A percentile compares a stretch with the other conserved stretches of the same genome.
Conservation (phyloP, 2,113 vertebrate species). For the Orthonyx spaldingii region DNA sequence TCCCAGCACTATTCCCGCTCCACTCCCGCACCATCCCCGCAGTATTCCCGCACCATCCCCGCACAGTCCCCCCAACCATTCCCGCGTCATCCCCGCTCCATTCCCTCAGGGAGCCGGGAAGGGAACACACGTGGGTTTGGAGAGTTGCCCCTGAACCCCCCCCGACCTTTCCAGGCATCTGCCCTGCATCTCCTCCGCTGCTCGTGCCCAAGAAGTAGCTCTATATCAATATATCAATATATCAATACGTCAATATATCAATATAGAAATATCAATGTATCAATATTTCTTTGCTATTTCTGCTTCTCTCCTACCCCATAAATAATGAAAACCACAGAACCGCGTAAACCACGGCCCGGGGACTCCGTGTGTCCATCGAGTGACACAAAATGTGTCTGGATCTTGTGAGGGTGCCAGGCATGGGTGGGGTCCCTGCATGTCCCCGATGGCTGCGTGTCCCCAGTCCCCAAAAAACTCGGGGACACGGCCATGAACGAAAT, state of each 20-base stretch:
- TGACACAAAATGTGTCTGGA: background rate
- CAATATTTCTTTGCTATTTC: background rate
- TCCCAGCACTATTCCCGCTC: no score
- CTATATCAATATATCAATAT: background rate
- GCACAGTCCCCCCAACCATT: no score
- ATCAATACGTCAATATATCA: background rate
- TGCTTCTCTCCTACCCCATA: background rate
- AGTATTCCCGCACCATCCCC: no score
- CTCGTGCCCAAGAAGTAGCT: background rate
- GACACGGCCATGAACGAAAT: background rate
- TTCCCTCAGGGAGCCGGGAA: background rate
- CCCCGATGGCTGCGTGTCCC: background rate
- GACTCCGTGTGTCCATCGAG: background rate
- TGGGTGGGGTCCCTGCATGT: rapidly evolving
- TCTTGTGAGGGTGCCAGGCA: background rate
- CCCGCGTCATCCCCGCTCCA: no score
- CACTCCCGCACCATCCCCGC: no score
- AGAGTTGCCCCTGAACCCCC: background rate
- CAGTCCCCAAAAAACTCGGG: background rate
- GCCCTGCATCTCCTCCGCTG: background rate
- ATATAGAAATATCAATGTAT: background rate
- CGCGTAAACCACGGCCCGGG: background rate
- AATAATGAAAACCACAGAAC: background rate
- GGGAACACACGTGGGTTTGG: background rate
- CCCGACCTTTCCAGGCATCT: background rate